Percentiles rank a stretch among this genome's conserved stretches.
Evolutionary conservation across 64 coral and sea anemone species (phyloP).

Genomic region (Hydrozoanthus tunicans): DNA sequence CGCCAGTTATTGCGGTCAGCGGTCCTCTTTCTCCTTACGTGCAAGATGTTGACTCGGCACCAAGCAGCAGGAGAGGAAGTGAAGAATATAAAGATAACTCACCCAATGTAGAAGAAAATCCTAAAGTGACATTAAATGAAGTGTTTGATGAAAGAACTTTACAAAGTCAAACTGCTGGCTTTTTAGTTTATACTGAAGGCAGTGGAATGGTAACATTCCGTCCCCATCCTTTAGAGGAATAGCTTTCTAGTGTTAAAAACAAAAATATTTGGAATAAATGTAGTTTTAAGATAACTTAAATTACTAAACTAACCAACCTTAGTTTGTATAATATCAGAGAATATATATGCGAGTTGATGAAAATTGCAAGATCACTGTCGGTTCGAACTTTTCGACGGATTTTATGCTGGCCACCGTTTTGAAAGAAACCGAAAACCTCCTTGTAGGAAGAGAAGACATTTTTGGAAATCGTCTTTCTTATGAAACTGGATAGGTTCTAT

Average conservation of each 20-base stretch:
- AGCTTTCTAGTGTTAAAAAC: not conserved
- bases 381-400: too few species aligned
- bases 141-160: conserved; percentile 18
- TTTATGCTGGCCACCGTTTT: too few species aligned
- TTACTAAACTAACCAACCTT: too few species aligned
- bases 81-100: conserved; percentile 53
- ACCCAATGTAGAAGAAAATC: conserved; percentile 1
- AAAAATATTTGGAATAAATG: too few species aligned
- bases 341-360: too few species aligned
- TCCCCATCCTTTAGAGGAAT: conserved; percentile 82
- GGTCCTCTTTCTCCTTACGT: conserved; percentile 42
- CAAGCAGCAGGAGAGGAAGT: conserved; percentile 35
- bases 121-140: not conserved
- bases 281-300: too few species aligned
- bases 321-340: too few species aligned
- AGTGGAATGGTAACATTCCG: conserved; percentile 76
- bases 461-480: too few species aligned
- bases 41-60: not conserved
- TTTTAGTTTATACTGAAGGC: conserved; percentile 60
- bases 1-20: conserved; percentile 50
- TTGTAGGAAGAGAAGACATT: too few species aligned
- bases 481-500: too few species aligned
- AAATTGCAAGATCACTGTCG: too few species aligned
- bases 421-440: too few species aligned
- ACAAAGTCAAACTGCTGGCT: conserved; percentile 10